These are phyloP conservation scores for Pogonomyrmex barbatus DNA, from an alignment of 1,140 invertebrate genomes.

Conservation along the genomic window DNA sequence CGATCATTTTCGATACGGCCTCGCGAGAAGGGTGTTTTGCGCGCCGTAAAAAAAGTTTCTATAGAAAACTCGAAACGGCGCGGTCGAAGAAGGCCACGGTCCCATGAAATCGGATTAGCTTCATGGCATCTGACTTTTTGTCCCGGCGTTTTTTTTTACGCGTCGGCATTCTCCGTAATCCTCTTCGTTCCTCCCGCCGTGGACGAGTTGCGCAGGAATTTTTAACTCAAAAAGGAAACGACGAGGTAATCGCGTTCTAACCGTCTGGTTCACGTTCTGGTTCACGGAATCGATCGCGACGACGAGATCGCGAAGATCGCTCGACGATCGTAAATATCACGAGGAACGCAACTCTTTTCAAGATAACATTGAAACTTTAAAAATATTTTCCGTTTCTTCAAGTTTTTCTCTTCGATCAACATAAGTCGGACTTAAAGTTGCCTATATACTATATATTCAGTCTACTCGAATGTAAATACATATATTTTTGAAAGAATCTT, in stretches of 20 bases:
- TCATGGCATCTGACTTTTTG: slow-evolving; percentile 39
- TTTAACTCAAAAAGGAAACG: slow-evolving; percentile 39
- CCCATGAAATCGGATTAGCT: slow-evolving; percentile 50
- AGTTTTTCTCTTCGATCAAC: background rate
- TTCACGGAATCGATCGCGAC: background rate
- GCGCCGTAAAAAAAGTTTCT: slow-evolving; percentile 31
- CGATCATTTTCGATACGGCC: slow-evolving; percentile 66
- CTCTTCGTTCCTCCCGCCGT: background rate
- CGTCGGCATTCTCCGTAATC: background rate
- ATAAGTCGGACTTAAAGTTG: background rate
- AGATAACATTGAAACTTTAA: background rate
- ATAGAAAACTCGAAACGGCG: slow-evolving; percentile 58
- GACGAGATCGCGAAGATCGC: slow-evolving; percentile 15
- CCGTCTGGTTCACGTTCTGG: slow-evolving; percentile 14
- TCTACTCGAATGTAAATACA: background rate
- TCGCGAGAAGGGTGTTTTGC: slow-evolving; percentile 33
- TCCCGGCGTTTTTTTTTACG: slow-evolving; percentile 51
- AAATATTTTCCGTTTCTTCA: background rate
- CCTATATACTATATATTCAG: background rate
- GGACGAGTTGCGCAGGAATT: slow-evolving; percentile 19
- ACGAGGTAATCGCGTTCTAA: background rate
- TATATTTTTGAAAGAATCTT: too few species aligned
- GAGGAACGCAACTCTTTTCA: background rate
- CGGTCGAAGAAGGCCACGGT: background rate
- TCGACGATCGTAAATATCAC: slow-evolving; percentile 24